Evolutionary conservation across 2,797 vertebrate species (phyloP).

Genomic region (Alca torda): DNA sequence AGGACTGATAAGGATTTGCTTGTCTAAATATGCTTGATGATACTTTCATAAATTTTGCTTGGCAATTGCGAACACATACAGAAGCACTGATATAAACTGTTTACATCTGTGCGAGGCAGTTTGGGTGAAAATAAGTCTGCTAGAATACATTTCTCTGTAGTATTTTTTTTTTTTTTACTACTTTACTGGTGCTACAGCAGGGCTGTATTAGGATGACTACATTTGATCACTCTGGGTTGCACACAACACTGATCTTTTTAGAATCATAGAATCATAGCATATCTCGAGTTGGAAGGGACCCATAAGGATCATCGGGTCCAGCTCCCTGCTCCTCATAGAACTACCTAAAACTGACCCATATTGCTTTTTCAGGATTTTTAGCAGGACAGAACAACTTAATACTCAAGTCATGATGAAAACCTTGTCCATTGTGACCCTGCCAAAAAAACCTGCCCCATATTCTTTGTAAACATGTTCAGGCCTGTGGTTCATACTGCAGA

Average conservation of each 20-base stretch:
- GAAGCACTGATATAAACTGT: background rate
- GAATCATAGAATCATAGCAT: background rate
- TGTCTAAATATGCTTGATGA: background rate
- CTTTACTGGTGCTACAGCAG: background rate
- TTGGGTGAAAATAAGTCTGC: background rate
- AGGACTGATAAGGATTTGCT: background rate
- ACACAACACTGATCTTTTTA: background rate
- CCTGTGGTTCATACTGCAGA: background rate
- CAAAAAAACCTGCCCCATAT: background rate
- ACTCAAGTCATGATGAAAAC: background rate
- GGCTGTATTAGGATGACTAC: background rate
- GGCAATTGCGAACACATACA: background rate
- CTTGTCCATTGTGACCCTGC: background rate
- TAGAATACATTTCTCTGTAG: background rate
- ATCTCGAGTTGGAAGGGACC: accelerated
- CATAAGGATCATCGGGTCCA: background rate
- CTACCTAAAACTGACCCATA: background rate
- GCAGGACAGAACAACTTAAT: background rate
- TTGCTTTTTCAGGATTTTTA: background rate
- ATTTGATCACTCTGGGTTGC: background rate
- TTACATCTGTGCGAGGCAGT: background rate
- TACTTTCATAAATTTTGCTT: background rate
- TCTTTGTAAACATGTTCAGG: background rate
- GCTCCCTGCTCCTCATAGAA: background rate
- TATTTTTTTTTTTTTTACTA: background rate